Conservation (phyloP, 2,797 vertebrate genomes). For the Euphonia xanthogaster region DNA sequence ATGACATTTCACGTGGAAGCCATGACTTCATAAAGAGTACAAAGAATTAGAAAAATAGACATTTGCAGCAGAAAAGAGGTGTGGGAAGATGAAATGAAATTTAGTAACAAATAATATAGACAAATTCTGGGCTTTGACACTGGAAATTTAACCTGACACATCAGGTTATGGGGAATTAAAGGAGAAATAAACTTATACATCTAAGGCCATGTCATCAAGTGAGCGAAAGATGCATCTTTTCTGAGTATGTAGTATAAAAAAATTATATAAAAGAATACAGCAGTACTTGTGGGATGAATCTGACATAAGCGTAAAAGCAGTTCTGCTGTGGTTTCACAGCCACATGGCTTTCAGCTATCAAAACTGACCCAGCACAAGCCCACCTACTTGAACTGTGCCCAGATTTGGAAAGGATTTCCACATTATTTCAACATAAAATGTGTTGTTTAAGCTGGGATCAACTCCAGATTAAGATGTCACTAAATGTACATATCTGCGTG, state of each 20-base stretch:
- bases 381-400: neutral
- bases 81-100: neutral
- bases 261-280: neutral
- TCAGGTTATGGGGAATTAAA: neutral
- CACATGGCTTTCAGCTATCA: neutral
- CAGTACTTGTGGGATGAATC: neutral
- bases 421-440: neutral
- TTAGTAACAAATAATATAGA: neutral
- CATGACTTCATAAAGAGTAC: neutral
- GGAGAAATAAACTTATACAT: neutral
- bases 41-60: neutral
- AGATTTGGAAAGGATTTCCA: neutral
- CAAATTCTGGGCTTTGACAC: neutral
- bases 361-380: neutral
- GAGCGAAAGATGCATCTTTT: neutral
- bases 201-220: neutral
- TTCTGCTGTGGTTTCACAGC: neutral
- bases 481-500: neutral
- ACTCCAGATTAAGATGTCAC: neutral
- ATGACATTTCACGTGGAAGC: rapidly evolving
- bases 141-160: neutral
- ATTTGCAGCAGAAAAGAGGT: neutral
- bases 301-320: neutral
- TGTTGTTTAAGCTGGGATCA: neutral
- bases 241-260: neutral